Base-by-base conservation (phyloP, 2,797 vertebrate genomes). In the Uromys caudimaculatus region DNA sequence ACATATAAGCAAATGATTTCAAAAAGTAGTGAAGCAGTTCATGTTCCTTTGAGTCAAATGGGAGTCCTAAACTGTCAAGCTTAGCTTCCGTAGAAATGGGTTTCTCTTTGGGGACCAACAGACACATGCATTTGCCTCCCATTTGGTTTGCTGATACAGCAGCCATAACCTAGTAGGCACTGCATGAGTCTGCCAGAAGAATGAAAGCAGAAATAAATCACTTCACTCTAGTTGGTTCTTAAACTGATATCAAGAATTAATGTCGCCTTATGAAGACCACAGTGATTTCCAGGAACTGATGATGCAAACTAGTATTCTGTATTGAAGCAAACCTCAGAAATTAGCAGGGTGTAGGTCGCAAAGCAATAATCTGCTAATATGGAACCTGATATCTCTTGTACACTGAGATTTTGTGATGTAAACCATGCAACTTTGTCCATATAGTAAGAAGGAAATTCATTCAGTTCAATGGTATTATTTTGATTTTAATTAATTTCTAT, bases 31-130 rank as follows among this genome's bases (percentile, higher is more conserved):
- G 93, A 93, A 95, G 54, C 19, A 87, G 97, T 97, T 95, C 89
- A 44, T 97, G 97, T 96, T 96, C 93, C 94, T 91, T 76, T 27
- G 93, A 95, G 58, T 90, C 97, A 96, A 97, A 7, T 83, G 97
- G 97, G 97, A 95, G 89, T 24, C 96, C 94, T 92, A 98, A 98
- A 96, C 86, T 98, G 96, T 97, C n/a, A 94, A 89, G 96, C 44
- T 93, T 96, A 86, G 89, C 86, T 96, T 73, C 27, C 88, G 94
- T 95, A 96, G 94, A 97, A 97, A 97, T 9, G 90, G 88, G 95
- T 97, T 98, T 97, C 92, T 77, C 93, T 93, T 92, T 96, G 50
- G 90, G 94, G 92, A 93, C 95, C 69, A 95, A 86, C 29, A 95
- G 78, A 95, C 82, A 92, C 24, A 77, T 91, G 94, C 87, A 93